Base-by-base conservation (phyloP, 2,888 invertebrate species). In the Acleris holmiana region DNA sequence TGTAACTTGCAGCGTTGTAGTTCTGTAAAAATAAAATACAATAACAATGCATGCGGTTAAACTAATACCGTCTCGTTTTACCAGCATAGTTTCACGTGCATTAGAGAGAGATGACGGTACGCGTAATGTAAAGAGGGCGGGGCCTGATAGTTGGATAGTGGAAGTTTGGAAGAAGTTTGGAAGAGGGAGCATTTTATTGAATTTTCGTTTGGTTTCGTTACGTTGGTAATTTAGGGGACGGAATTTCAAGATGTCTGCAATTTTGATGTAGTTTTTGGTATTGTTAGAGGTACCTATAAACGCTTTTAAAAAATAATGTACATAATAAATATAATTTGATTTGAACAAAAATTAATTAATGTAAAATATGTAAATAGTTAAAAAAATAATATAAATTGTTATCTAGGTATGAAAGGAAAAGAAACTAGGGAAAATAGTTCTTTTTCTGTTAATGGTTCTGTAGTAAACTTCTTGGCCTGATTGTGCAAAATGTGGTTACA, bases 131-230 rank as follows among this genome's bases (percentile, higher is more conserved):
- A 68, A 62, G 71, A 71, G 77, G 85, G 89, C 89, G 91, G 82
- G 85, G 78, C 78, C 76, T 77, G 76, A 88, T 90, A 90, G 89
- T 90, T 88, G 73, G 79, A 84, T 89, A 89, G 88, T 87, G 83
- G 54, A 87, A 91, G 85, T 91, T 91, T 83, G 78, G 83, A 90
- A 91, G 91, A 91, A 91, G 87, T 91, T 91, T 84, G 75, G 81
- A 88, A 89, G 87, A 85, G 90, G 85, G 87, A 80, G 78, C 82
- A 76, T 88, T 89, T 91, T 91, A 91, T 89, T 89, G 87, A 85
- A 89, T 91, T 91, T 88, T 87, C 81, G 80, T 70, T 76, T 60
- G 74, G 79, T 79, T 77, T 74, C 73, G 76, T 77, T 78, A 73
- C 75, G 75, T 76, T 75, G 76, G 73, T 75, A 76, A 68, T 77